These are phyloP conservation scores for Trachemys scripta DNA, from an alignment of 2,113 vertebrate genomes.

Conservation along the genomic window DNA sequence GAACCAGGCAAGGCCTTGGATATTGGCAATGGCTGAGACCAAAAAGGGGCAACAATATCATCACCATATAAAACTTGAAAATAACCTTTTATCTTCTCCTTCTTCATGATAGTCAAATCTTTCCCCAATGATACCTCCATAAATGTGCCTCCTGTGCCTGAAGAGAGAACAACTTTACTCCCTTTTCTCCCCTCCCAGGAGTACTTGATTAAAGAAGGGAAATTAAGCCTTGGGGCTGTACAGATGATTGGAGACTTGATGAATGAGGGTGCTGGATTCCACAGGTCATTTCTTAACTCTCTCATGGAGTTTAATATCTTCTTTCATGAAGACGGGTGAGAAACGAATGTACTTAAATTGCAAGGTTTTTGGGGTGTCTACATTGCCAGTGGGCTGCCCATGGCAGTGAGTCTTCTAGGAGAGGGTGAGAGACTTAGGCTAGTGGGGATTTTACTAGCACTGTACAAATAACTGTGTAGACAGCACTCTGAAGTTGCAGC, in stretches of 20 bases:
- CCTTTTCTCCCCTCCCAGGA: not conserved
- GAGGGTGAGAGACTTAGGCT: too few species aligned
- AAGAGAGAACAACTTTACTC: not conserved
- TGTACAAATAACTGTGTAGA: too few species aligned
- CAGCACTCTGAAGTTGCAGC: too few species aligned
- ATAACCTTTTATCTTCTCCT: too few species aligned
- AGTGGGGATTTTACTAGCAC: too few species aligned
- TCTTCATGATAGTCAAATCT: too few species aligned
- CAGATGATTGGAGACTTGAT: conserved; percentile 63
- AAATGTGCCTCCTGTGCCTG: not conserved
- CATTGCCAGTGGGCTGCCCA: too few species aligned
- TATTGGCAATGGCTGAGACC: not conserved
- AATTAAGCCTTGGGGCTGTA: conserved; percentile 56
- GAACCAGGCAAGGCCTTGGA: rapidly evolving
- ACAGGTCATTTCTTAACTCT: conserved; percentile 50
- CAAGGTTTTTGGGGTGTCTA: rapidly evolving
- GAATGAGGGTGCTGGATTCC: conserved; percentile 52
- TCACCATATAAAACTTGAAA: too few species aligned
- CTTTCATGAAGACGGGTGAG: not conserved
- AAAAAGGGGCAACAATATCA: too few species aligned
- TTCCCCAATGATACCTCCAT: not conserved
- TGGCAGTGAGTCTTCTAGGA: too few species aligned
- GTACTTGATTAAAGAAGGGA: conserved; percentile 66
- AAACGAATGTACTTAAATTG: not conserved
- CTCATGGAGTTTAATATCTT: not conserved